Base-by-base conservation (phyloP, 2,113 vertebrate genomes). In the Triplophysa siluroides region DNA sequence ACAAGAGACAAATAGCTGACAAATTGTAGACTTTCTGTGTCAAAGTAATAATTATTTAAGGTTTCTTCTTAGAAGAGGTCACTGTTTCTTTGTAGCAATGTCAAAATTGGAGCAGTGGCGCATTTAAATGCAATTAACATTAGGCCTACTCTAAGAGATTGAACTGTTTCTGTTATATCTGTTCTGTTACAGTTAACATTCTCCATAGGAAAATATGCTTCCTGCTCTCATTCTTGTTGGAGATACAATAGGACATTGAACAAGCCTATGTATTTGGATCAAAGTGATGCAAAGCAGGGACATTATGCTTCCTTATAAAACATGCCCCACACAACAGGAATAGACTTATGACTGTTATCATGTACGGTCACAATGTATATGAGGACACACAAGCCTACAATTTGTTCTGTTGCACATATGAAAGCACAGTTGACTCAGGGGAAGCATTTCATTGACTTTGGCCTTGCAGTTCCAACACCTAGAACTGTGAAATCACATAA, bases 221-320 rank as follows among this genome's bases (percentile, higher is more conserved):
- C 47, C 54, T 80, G 21, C 63, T 75, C 50, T 75, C 63, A 60
- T 65, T 26, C 47, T 13, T 24, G 70, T 66, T 29, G 62, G 13
- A 52, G 38, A 14, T 26, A 80, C 50, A 72, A 79, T 50, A 23
- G 38, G 26, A 77, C n/a, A 76, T 71, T 52, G 71, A 76, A 71
- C 61, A 21, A 47, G 68, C 5, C 66, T 18, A 60, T 83, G 65
- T 71, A 26, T 23, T 66, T 52, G 33, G 73, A 76, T 63, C 58
- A 78, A 60, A 78, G 38, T 66, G 12, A 83, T 83, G 64, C 71
- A 69, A 83, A 76, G 65, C 71, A 74, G 76, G 23, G 47, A 61
- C 73, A 21, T 62, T 24, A n/a, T 19, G 74, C 33, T 33, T 70
- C 19, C 41, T 61, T 26, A 52, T 19, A 63, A 66, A 83, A 61